Evolutionary conservation across 1,140 invertebrate species (phyloP).

Genomic region (Cylas formicarius): DNA sequence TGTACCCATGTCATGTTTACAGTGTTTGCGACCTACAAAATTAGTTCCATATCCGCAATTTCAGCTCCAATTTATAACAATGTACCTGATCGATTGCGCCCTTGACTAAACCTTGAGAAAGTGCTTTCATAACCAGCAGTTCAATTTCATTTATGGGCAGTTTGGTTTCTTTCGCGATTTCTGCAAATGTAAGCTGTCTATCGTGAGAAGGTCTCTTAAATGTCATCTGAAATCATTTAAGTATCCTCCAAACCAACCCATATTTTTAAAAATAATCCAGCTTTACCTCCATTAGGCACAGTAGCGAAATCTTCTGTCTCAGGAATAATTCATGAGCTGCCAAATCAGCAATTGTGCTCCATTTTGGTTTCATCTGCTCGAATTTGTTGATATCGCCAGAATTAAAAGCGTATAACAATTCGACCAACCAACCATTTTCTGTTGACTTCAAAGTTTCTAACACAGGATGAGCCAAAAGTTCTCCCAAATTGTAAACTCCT

Average conservation of each 20-base stretch:
- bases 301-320: constrained; percentile 85
- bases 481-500: constrained; percentile 95
- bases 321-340: constrained; percentile 76
- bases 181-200: constrained; percentile 78
- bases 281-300: constrained; percentile 94
- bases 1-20: constrained; percentile 87
- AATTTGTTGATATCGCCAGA: constrained; percentile 81
- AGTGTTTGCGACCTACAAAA: constrained; percentile 43
- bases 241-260: background rate
- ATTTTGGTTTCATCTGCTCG: constrained; percentile 73
- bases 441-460: constrained; percentile 77
- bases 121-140: constrained; percentile 94
- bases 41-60: constrained; percentile 49
- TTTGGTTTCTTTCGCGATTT: constrained; percentile 81
- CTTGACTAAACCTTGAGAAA: constrained; percentile 88
- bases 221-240: constrained; percentile 53
- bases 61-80: constrained; percentile 36
- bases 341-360: constrained; percentile 80
- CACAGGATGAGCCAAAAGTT: constrained; percentile 91
- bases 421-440: constrained; percentile 81
- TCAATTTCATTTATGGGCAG: constrained; percentile 84
- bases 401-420: constrained; percentile 89
- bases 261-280: background rate
- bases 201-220: constrained; percentile 65
- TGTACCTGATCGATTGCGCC: constrained; percentile 94